Evolutionary conservation across 2,888 invertebrate genomes (phyloP), one percentile per base, ranked within the genome.

Genomic region (Hedychridium roseum): DNA sequence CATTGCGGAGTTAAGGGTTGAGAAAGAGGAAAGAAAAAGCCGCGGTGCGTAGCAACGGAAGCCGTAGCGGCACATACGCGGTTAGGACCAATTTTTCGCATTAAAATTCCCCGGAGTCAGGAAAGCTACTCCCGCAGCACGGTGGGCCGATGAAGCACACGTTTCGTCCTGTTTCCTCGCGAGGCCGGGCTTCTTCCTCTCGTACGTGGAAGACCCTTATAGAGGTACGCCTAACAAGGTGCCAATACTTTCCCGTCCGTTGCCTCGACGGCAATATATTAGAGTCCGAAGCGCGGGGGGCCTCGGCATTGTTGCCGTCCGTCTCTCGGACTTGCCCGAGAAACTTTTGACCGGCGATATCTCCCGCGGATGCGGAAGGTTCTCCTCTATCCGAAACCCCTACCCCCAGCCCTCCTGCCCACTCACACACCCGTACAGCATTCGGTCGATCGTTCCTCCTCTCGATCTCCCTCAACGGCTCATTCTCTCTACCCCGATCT

Each of bases 171-270:
- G n/a, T n/a, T n/a, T n/a, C n/a, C n/a, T n/a, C 35, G 39, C 45
- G 52, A 27, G 54, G 48, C 42, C 30, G 41, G 38, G 38, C 46
- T 27, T 39, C 39, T 41, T 41, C 41, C 43, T 43, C 41, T 35
- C 39, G 49, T 28, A 45, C 55, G 35, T 45, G 44, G 17, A 60
- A 72, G 67, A 67, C 68, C 76, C 76, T 77, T 78, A 78, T 76
- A 75, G 71, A 76, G 76, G 70, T 68, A 71, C 64, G 70, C 70
- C 64, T 78, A 78, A 78, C 76, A 74, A 76, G 76, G 67, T 68
- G n/a, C 70, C 76, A 71, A 77, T 76, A 77, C 73, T 77, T 78
- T 73, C 73, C 66, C 75, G 49, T 67, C 66, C 65, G 61, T 56
- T 65, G 62, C 55, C 46, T 66, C 70, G 63, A 65, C 62, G 73